Evolutionary conservation across 2,888 invertebrate species (phyloP), one percentile per base, ranked within the genome.

Genomic region (Tortrix viridana): DNA sequence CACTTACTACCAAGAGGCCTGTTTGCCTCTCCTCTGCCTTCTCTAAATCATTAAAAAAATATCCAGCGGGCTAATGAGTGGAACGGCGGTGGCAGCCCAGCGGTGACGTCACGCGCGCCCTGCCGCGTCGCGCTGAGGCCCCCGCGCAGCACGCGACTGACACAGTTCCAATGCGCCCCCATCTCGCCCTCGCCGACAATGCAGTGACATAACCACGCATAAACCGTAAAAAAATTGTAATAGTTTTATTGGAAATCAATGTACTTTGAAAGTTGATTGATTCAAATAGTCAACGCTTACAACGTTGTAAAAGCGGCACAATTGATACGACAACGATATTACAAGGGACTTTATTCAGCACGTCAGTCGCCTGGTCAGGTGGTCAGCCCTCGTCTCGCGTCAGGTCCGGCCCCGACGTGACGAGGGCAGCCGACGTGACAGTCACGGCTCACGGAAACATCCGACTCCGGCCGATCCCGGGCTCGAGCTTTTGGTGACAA

Each of bases 51-150:
- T n/a, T n/a, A n/a, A n/a, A n/a, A n/a, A n/a, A n/a, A n/a, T n/a
- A n/a, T n/a, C n/a, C n/a, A n/a, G n/a, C n/a, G n/a, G n/a, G n/a
- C n/a, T n/a, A n/a, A 41, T 16, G 41, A n/a, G 16, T n/a, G 41
- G n/a, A n/a, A n/a, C 41, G 41, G 41, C 16, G n/a, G 1, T n/a
- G 41, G 16, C 41, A 6, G 16, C n/a, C 5, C 18, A 7, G n/a
- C 22, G 41, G 48, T 62, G 65, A 65, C 65, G 65, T 65, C 60
- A 63, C 52, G 41, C 52, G 59, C 55, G 32, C 58, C 50, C 60
- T n/a, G 16, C 22, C 19, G 19, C 6, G 6, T 19, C 20, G 46
- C 61, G 58, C 50, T 19, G 48, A 57, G 54, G 62, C 62, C 32
- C 26, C 20, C 26, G 43, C 55, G 46, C 63, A 37, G 26, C 58